Evolutionary conservation across 2,113 vertebrate species (phyloP).

Genomic region (Dendrocopos noguchii): DNA sequence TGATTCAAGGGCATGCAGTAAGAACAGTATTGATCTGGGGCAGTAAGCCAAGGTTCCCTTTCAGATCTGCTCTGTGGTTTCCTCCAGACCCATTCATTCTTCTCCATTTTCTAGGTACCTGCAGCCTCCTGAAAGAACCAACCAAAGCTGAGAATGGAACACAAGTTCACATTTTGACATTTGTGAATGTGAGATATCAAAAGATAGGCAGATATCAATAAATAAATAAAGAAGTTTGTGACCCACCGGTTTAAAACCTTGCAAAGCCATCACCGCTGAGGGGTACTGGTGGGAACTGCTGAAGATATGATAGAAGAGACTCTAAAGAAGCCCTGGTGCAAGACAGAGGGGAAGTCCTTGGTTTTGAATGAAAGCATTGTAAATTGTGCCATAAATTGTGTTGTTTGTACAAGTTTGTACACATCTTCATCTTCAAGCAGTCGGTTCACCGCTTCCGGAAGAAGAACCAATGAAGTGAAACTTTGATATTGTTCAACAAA

Average conservation of each 20-base stretch:
- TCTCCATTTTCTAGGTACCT: background rate
- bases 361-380: background rate
- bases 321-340: background rate
- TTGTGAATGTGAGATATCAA: background rate
- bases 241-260: background rate
- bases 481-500: constrained; percentile 30
- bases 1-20: background rate
- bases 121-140: background rate
- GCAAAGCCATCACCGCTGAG: accelerated
- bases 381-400: background rate
- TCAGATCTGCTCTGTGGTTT: background rate
- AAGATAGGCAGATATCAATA: background rate
- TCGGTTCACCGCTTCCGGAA: background rate
- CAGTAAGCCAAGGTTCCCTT: background rate
- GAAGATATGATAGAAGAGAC: background rate
- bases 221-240: background rate
- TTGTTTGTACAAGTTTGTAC: constrained; percentile 5
- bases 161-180: background rate
- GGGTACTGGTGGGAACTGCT: background rate
- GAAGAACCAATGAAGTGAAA: constrained; percentile 33
- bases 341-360: background rate
- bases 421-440: background rate
- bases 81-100: background rate
- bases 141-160: background rate
- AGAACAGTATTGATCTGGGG: background rate